These are phyloP conservation scores for Odocoileus virginianus DNA, from an alignment of 2,113 vertebrate genomes.

Conservation along the genomic window DNA sequence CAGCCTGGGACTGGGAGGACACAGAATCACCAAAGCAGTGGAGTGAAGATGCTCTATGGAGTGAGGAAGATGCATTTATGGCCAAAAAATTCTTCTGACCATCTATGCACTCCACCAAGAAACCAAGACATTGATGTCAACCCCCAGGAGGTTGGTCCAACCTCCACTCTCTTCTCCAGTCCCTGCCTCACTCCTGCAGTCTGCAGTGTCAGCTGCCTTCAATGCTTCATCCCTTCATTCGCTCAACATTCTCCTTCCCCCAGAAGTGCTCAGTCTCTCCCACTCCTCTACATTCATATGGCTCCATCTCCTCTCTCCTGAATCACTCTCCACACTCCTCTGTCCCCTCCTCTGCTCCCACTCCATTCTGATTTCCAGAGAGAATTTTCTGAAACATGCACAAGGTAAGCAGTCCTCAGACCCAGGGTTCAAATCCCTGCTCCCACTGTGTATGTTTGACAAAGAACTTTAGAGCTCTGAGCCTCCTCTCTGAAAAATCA, in stretches of 20 bases:
- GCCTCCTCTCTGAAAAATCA: background rate
- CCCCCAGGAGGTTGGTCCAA: background rate
- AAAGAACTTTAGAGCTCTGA: background rate
- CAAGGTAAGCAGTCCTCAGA: background rate
- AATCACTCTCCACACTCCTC: too few species aligned
- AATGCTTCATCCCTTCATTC: background rate
- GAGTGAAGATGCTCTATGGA: background rate
- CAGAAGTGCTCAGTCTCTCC: too few species aligned
- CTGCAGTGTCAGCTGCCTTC: background rate
- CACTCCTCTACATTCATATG: background rate
- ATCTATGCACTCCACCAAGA: background rate
- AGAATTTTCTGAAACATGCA: background rate
- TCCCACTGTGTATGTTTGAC: background rate
- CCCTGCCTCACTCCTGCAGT: background rate
- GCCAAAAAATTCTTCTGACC: background rate
- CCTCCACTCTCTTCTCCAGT: background rate
- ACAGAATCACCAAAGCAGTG: background rate
- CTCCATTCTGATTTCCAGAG: background rate
- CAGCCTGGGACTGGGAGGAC: background rate
- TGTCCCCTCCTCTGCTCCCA: background rate
- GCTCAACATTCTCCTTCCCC: background rate
- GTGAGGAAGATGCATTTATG: background rate
- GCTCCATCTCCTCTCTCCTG: background rate
- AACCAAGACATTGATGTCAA: background rate
- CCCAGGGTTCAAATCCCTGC: background rate